These are phyloP conservation scores for Coryphaenoides rupestris DNA, from an alignment of 2,113 vertebrate genomes.

Conservation along the genomic window DNA sequence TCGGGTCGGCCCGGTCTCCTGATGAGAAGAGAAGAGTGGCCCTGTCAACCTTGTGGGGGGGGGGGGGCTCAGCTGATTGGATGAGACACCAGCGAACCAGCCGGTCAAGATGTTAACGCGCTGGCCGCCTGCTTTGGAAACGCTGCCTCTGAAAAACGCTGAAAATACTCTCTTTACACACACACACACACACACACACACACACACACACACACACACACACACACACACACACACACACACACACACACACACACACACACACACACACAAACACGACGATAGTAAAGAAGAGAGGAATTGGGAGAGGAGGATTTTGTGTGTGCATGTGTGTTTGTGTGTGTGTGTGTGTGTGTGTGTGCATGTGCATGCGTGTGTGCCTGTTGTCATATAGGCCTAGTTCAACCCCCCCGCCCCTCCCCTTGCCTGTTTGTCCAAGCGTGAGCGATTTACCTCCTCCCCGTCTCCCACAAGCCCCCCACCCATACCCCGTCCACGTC, in stretches of 20 bases:
- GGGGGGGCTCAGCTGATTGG: slow-evolving; percentile 32
- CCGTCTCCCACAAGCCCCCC: slow-evolving; percentile 79
- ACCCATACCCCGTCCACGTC: slow-evolving; percentile 67
- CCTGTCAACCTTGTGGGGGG: slow-evolving; percentile 14
- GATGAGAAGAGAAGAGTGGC: no score
- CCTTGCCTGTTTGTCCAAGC: slow-evolving; percentile 81
- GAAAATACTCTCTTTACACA: slow-evolving; percentile 42
- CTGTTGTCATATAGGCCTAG: slow-evolving; percentile 19
- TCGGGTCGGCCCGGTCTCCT: no score
- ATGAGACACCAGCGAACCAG: slow-evolving; percentile 53
- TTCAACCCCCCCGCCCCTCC: slow-evolving; percentile 81
- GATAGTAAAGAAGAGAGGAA: slow-evolving; percentile 20
- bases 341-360: no score
- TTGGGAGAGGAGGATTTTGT: slow-evolving; percentile 75
- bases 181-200: no score
- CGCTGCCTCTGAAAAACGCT: no score
- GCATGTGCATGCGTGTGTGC: slow-evolving; percentile 28
- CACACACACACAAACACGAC: no score
- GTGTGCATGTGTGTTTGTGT: no score
- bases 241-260: no score
- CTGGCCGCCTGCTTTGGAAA: slow-evolving; percentile 65
- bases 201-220: no score
- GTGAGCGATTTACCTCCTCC: slow-evolving; percentile 52
- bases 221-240: no score
- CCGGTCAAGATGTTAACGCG: slow-evolving; percentile 74